Percentiles rank a stretch among this genome's conserved stretches.
These are phyloP conservation scores for Cuculus canorus DNA, from an alignment of 2,797 vertebrate species.

Conservation along the genomic window DNA sequence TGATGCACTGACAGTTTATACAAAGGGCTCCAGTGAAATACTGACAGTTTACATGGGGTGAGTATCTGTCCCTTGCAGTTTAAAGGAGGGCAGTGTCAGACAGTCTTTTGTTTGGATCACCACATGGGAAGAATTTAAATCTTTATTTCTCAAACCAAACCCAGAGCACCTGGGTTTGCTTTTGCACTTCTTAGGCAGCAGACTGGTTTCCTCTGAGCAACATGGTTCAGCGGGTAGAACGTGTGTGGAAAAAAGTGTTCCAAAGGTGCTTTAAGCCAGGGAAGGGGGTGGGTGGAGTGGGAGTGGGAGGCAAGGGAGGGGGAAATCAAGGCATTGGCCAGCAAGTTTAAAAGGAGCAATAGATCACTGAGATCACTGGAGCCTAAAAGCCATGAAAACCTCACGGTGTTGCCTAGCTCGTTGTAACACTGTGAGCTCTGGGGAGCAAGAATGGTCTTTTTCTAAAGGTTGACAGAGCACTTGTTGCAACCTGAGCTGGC, in stretches of 20 bases:
- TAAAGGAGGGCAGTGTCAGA: not conserved
- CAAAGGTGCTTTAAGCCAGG: not conserved
- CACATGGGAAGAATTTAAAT: not conserved
- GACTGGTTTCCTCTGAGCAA: not conserved
- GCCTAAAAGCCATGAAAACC: not conserved
- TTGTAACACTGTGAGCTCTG: not conserved
- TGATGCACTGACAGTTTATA: not conserved
- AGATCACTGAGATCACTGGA: not conserved
- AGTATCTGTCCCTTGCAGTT: not conserved
- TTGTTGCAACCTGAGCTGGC: not conserved
- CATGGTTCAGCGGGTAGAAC: not conserved
- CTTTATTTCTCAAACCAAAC: not conserved
- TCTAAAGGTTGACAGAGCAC: not conserved
- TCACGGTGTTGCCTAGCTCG: not conserved
- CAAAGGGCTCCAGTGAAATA: not conserved
- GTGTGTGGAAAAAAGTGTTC: too few species aligned
- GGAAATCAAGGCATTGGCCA: not conserved
- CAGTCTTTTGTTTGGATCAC: not conserved
- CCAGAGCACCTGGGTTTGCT: not conserved
- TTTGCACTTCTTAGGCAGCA: not conserved
- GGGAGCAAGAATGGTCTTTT: not conserved
- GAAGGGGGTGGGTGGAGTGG: too few species aligned
- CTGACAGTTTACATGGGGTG: not conserved
- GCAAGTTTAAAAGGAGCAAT: not conserved
- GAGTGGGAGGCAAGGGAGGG: too few species aligned